Base-by-base conservation (phyloP, 92 coral and sea anemone genomes). In the Heteractis magnifica region DNA sequence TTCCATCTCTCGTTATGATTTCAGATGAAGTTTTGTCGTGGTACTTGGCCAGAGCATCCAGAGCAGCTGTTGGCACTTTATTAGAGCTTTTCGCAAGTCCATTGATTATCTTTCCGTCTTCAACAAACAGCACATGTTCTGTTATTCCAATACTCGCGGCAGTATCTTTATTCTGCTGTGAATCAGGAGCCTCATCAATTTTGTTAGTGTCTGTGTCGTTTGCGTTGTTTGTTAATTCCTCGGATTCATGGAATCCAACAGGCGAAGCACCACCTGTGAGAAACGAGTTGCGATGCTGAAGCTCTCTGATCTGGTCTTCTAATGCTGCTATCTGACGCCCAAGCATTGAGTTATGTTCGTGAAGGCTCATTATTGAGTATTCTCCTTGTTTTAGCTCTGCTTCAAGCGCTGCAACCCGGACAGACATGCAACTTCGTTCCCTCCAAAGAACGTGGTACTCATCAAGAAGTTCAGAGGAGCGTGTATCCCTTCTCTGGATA, bases 391-490 rank as follows among this genome's bases (percentile, higher is more conserved):
- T 70, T 41, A 81, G 84, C 10, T 81, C 84, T 41, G 84, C 19
- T 62, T 81, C 77, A 7, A 81, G 50, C 77, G 73, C 10, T 6
- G 59, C 62, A 52, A 81, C 20, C 50, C 56, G 59, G 65, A 51
- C 19, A 59, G 19, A 51, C 62, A 81, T 11, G 51, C 19, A 3
- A 59, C 56, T 81, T 4, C 62, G 41, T n/a, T 81, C 84, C 50
- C 23, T 81, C 84, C 84, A 81, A 20, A 81, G 50, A 41, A 50
- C 65, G 50, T 81, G 76, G 77, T 81, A 81, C 64, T 81, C 77
- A 48, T 70, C 84, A 4, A 68, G 77, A n/a, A 81, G 73, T 20
- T 81, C 41, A 10, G 75, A 81, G 34, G 84, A 68, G 10, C 77
- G 51, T 2, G 2, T 53, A 52, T 81, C 84, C n/a, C 84, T 34